A percentile compares a stretch with the other conserved stretches of the same genome.
phyloP scores from a whole-genome alignment of 2,797 vertebrate species.

The Natrix natrix region DNA sequence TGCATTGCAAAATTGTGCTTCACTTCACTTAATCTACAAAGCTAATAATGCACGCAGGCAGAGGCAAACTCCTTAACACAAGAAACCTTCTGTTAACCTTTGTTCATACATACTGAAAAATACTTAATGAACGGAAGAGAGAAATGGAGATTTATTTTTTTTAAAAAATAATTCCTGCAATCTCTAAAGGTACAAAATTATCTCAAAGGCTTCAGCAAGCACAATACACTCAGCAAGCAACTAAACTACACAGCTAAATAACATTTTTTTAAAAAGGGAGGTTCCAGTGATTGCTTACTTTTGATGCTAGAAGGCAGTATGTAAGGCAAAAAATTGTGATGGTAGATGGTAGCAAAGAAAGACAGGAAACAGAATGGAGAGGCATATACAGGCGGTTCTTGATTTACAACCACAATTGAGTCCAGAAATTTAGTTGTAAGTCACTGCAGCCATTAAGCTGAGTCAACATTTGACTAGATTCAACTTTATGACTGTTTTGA shows the following conservation, averaged over 20 bases:
- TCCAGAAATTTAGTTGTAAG: background rate
- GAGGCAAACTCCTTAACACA: slow-evolving; percentile 5
- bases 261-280: background rate
- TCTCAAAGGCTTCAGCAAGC: background rate
- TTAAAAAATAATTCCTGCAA: background rate
- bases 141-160: background rate
- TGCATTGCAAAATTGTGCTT: slow-evolving; percentile 34
- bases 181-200: background rate
- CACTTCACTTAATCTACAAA: slow-evolving; percentile 39
- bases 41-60: background rate
- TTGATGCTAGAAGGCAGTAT: background rate
- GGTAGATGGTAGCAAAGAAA: background rate
- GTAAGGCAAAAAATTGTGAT: background rate
- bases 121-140: background rate
- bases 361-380: background rate
- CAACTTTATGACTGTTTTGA: background rate
- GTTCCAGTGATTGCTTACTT: background rate
- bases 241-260: background rate
- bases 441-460: background rate
- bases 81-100: background rate
- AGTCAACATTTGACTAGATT: background rate
- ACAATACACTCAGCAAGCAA: background rate
- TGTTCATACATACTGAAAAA: background rate
- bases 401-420: background rate
- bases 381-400: background rate